Evolutionary conservation across 2,888 invertebrate species (phyloP), one percentile per base, ranked within the genome.

Genomic region (Nephrotoma flavescens): DNA sequence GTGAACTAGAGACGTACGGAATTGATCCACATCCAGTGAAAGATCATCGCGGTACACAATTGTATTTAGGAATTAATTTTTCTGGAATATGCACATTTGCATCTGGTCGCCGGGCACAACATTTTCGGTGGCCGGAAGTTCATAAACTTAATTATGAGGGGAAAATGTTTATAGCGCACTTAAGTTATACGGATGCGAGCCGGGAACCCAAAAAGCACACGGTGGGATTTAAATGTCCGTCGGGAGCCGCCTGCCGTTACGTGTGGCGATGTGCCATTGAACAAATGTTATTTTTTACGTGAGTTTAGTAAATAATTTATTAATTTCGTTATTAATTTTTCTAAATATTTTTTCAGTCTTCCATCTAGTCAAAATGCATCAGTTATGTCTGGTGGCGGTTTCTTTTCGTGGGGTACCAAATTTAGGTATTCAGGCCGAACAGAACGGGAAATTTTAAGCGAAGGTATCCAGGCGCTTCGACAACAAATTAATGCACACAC

Each of bases 261-360:
- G 95, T 99, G 88, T 99, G 99, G 99, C 95, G 97, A 90, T 98
- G 98, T 92, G 98, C 98, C 86, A 97, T 99, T 88, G 98, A 99
- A 91, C 99, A 99, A 92, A 97, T 98, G 95, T 93, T 98, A 89
- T 99, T 99, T 93, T 99, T 98, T 92, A 99, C 98, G 98, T 98
- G 93, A 95, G 95, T 94, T 71, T 71, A 6, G 6, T 41, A 71
- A 42, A 2, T 57, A 57, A 12, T 4, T 45, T 44, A 45, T 52
- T 41, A 42, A 42, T n/a, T 5, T 19, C 19, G 11, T 9, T 11
- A 83, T 11, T 86, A 45, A 42, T 44, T 41, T 19, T 15, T 85
- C 12, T 42, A 15, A 47, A 31, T 87, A 83, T 44, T 45, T 85
- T 89, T 91, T 11, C 92, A 97, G 97, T 88, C 94, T 97, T 90